Percentiles rank a stretch among this genome's conserved stretches.
Evolutionary conservation across 2,888 invertebrate species (phyloP).

Genomic region (Sinelater perroti): DNA sequence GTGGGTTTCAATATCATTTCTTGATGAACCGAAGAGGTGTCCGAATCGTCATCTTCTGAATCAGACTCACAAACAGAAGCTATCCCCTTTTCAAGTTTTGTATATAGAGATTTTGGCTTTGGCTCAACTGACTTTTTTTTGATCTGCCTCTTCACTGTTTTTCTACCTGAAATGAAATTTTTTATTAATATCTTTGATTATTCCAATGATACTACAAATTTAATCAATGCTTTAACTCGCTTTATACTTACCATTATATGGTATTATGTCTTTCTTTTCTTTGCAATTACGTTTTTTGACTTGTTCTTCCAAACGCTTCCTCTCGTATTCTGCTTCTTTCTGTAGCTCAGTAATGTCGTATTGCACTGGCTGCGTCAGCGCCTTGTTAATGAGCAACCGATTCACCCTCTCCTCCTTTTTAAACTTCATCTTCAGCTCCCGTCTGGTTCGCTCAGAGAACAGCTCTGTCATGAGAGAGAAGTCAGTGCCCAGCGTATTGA

Average conservation of each 20-base stretch:
- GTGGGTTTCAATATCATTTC: conserved; percentile 54
- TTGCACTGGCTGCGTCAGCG: conserved; percentile 72
- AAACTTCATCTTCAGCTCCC: conserved; percentile 90
- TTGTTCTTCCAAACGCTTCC: conserved; percentile 49
- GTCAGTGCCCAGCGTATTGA: conserved; percentile 91
- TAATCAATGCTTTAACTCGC: too few relatives aligned
- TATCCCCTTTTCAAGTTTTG: conserved; percentile 29
- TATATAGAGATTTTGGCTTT: conserved; percentile 13
- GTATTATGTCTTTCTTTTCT: background rate
- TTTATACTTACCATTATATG: conserved; percentile 3
- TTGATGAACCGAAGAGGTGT: background rate
- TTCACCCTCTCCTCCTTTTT: conserved; percentile 89
- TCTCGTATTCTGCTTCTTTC: conserved; percentile 64
- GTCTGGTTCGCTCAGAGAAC: conserved; percentile 78
- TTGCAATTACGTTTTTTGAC: conserved; percentile 23
- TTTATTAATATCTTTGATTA: too few relatives aligned
- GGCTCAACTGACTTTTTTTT: background rate
- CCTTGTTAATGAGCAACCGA: conserved; percentile 76
- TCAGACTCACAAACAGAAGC: conserved; percentile 22
- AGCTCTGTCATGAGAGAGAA: conserved; percentile 87
- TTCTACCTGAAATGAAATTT: background rate
- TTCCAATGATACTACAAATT: too few relatives aligned
- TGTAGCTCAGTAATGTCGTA: conserved; percentile 73
- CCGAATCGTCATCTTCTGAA: conserved; percentile 8
- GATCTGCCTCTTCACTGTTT: too few relatives aligned